These are phyloP conservation scores for Habropoda laboriosa DNA, from an alignment of 1,140 invertebrate genomes.

Conservation along the genomic window DNA sequence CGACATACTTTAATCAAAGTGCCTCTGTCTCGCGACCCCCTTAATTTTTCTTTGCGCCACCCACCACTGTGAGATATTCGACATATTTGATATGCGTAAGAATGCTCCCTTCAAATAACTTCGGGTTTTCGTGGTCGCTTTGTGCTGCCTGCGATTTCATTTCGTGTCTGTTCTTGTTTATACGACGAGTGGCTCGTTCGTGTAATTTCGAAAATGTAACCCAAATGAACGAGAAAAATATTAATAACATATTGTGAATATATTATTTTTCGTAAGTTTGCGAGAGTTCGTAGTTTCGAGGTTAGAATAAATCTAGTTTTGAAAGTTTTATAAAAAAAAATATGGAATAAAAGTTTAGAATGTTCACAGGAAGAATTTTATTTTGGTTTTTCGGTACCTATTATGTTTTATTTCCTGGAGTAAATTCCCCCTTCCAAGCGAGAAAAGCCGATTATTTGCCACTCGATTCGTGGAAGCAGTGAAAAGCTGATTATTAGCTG, in stretches of 20 bases:
- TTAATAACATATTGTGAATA: too few relatives aligned
- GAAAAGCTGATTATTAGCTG: not conserved
- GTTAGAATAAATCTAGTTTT: too few relatives aligned
- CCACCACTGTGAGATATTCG: constrained; percentile 65
- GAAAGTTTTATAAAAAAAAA: not conserved
- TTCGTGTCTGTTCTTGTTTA: not conserved
- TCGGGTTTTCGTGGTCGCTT: constrained; percentile 74
- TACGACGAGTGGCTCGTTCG: not conserved
- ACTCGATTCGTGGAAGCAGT: not conserved
- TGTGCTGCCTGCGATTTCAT: constrained; percentile 56
- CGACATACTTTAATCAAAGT: constrained; percentile 68
- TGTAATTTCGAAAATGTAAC: constrained; percentile 20
- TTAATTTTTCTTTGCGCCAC: constrained; percentile 70
- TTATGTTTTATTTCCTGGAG: not conserved
- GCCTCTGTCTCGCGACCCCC: constrained; percentile 19
- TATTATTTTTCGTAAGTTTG: too few relatives aligned
- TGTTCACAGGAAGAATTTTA: not conserved
- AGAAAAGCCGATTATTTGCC: not conserved
- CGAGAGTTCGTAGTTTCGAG: too few relatives aligned
- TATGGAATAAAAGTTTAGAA: not conserved
- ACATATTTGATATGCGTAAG: constrained; percentile 72
- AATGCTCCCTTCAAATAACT: constrained; percentile 73
- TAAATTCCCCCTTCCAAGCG: not conserved
- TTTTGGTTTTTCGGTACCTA: too few relatives aligned
- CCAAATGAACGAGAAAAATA: too few relatives aligned